Evolutionary conservation across 2,113 vertebrate species (phyloP), one percentile per base, ranked within the genome.

Genomic region (Poicephalus meyeri): DNA sequence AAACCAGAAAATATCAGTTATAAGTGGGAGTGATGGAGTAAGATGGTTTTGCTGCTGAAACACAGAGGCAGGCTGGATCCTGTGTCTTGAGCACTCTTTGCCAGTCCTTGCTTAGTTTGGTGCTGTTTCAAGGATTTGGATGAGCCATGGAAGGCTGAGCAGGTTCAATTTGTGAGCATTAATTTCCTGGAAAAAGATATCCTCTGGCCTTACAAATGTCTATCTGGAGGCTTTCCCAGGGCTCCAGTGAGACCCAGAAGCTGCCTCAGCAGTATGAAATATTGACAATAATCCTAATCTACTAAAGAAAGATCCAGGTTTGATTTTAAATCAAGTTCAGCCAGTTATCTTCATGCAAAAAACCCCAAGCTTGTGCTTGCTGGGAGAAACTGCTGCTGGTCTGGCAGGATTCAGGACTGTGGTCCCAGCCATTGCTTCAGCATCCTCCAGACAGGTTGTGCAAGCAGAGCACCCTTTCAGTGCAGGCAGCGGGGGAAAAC

Each of bases 1-100:
- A 61, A 80, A 26, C 13, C 23, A 6, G 2, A 1, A 28, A n/a
- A 6, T 7, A 18, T 13, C 29, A 4, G 0, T 8, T 72, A 29
- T 8, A 12, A 41, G 13, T 23, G 13, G 5, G 28, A 7, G 1
- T 28, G 65, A 15, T 28, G 65, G 47, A 72, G 33, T 11, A 2
- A 41, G 19, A 8, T 13, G 10, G 33, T 16, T 69, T 3, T 19
- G 13, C 23, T 93, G 80, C 56, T 28, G 35, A 31, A 35, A 47
- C 17, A 15, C 29, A 6, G 47, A 33, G 42, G 18, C 37, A 21
- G 74, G 29, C 13, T 47, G 53, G 31, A 11, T 41, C 26, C 56
- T 58, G 13, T 35, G 21, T 35, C 21, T 58, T 35, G 13, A 55
- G 52, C 53, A 83, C 35, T 18, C 58, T 68, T 29, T 46, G 60